phyloP scores from a whole-genome alignment of 2,797 vertebrate genomes.

The Thripadectes ignobilis region DNA sequence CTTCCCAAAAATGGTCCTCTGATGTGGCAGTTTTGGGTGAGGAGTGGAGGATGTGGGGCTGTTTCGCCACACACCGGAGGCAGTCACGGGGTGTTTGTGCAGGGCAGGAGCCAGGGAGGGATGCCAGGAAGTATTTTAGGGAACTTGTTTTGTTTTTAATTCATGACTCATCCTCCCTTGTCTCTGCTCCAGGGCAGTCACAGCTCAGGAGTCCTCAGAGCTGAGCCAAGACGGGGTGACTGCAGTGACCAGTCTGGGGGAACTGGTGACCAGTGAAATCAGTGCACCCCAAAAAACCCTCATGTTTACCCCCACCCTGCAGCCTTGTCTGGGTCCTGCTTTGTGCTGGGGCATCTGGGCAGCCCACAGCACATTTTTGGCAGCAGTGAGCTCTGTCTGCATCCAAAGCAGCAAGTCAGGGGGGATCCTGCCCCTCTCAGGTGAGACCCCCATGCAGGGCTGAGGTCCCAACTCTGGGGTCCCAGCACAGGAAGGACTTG shows the following conservation, averaged over 20 bases:
- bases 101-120: neutral
- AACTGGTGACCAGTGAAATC: neutral
- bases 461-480: neutral
- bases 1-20: accelerated
- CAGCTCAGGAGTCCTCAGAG: neutral
- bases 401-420: neutral
- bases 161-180: neutral
- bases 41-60: neutral
- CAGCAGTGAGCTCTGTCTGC: accelerated
- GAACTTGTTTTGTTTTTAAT: neutral
- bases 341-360: neutral
- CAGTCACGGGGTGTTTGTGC: neutral
- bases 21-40: accelerated
- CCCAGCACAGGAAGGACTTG: neutral
- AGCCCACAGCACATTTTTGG: neutral
- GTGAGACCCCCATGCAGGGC: neutral
- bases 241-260: neutral
- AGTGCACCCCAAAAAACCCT: neutral
- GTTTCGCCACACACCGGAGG: accelerated
- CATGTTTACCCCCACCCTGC: neutral
- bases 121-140: neutral
- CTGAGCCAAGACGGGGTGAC: neutral
- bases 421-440: neutral
- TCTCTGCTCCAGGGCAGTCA: neutral
- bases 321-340: neutral